Evolutionary conservation across 2,888 invertebrate species (phyloP).

Genomic region (Drosophila mercatorum): DNA sequence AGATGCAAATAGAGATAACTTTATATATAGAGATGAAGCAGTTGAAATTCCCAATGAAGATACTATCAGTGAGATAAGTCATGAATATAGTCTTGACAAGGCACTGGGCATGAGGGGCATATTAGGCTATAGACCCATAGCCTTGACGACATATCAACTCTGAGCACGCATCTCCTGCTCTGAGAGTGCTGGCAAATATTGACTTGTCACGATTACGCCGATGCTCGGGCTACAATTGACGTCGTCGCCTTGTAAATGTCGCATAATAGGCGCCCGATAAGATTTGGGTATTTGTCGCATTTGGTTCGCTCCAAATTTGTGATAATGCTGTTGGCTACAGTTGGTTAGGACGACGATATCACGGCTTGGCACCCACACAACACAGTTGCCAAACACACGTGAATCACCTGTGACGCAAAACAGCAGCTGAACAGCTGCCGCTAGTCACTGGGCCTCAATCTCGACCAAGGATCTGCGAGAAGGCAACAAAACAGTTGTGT

Average conservation of each 20-base stretch:
- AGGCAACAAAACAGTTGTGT: conserved; percentile 13
- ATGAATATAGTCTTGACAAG: background rate
- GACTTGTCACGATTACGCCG: conserved; percentile 24
- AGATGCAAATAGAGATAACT: conserved; percentile 6
- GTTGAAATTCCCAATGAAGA: background rate
- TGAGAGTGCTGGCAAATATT: conserved; percentile 31
- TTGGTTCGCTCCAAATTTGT: conserved; percentile 7
- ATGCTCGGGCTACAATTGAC: conserved; percentile 10
- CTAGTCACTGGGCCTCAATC: conserved; percentile 13
- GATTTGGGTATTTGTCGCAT: background rate
- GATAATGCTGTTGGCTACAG: conserved; percentile 5
- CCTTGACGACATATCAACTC: no score
- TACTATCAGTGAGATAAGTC: conserved; percentile 11
- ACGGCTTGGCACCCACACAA: background rate
- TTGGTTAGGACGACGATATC: conserved; percentile 3
- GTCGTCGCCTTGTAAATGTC: conserved; percentile 8
- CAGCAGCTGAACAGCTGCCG: background rate
- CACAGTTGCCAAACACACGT: conserved; percentile 12
- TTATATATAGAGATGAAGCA: background rate
- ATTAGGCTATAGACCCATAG: no score
- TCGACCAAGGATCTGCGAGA: background rate
- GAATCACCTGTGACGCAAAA: conserved; percentile 49
- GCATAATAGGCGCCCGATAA: background rate
- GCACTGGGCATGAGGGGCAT: background rate
- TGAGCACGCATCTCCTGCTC: background rate